Conservation (phyloP, 2,113 vertebrate species). For the Corynorhinus townsendii region DNA sequence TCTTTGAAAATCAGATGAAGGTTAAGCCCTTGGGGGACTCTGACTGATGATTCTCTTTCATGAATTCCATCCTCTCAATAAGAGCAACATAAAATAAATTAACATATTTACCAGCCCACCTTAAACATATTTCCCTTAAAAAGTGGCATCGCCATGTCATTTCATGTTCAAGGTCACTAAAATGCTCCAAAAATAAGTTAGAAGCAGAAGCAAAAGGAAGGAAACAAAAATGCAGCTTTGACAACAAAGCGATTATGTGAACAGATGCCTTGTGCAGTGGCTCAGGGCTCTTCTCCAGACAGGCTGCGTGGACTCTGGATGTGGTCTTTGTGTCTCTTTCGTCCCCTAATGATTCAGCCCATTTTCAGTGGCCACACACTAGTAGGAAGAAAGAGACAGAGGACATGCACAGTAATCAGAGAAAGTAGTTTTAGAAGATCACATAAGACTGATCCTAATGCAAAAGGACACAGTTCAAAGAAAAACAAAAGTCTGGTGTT, state of each 20-base stretch:
- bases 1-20: constrained; percentile 61
- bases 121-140: constrained; percentile 51
- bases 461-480: constrained; percentile 6
- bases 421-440: constrained; percentile 38
- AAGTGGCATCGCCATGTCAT: constrained; percentile 54
- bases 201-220: constrained; percentile 35
- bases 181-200: constrained; percentile 69
- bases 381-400: background rate
- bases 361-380: background rate
- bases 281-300: background rate
- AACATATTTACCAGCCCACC: constrained; percentile 51
- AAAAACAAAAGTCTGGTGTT: background rate
- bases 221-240: constrained; percentile 12
- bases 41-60: constrained; percentile 61
- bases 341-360: background rate
- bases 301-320: background rate
- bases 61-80: too few species aligned
- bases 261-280: background rate
- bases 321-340: background rate
- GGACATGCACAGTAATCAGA: background rate
- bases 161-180: constrained; percentile 70
- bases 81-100: too few species aligned
- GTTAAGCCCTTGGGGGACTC: constrained; percentile 54
- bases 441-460: background rate
- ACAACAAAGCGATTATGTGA: constrained; percentile 56